These are phyloP conservation scores for Myiagra hebetior DNA, from an alignment of 2,113 vertebrate species.

Conservation along the genomic window DNA sequence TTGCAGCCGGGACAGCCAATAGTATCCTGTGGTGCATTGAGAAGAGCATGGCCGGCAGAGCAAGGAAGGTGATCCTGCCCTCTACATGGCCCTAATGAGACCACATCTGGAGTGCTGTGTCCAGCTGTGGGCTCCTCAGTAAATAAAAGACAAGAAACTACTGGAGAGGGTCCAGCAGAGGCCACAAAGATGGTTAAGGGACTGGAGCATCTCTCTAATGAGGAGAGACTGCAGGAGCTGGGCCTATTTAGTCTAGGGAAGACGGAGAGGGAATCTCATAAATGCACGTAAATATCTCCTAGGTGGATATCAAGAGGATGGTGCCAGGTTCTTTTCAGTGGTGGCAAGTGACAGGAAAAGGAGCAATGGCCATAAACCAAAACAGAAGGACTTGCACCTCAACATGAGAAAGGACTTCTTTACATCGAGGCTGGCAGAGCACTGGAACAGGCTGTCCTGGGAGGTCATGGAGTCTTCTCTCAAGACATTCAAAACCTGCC, in stretches of 20 bases:
- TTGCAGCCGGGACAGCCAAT: background rate
- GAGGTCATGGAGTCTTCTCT: background rate
- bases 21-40: rapidly evolving
- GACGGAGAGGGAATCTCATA: background rate
- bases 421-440: background rate
- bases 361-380: background rate
- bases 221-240: background rate
- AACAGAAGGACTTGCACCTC: background rate
- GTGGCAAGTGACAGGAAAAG: background rate
- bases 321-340: background rate
- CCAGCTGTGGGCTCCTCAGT: background rate
- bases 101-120: background rate
- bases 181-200: background rate
- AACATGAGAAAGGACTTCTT: background rate
- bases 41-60: background rate
- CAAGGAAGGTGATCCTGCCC: background rate
- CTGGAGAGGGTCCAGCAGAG: background rate
- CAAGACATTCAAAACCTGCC: background rate
- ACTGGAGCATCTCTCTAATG: background rate
- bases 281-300: background rate
- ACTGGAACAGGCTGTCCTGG: background rate
- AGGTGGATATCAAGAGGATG: background rate
- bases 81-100: background rate
- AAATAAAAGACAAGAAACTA: background rate
- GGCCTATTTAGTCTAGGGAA: background rate